phyloP scores from a whole-genome alignment of 2,888 invertebrate species.

The Tenthredo amoena region DNA sequence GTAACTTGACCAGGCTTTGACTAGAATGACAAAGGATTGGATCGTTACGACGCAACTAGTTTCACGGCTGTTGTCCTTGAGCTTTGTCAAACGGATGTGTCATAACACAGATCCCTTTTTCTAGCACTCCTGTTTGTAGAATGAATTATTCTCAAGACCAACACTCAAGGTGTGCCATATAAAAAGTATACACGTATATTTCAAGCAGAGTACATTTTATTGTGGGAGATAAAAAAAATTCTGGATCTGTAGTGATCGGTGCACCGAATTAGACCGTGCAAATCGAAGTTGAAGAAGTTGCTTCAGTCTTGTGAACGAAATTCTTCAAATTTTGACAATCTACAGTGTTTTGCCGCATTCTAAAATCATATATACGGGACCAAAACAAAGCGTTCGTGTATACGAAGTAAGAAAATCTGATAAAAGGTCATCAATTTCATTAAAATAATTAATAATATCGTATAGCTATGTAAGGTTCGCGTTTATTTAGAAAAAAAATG shows the following conservation, averaged over 20 bases:
- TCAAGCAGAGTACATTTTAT: neutral
- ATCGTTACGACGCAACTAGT: neutral
- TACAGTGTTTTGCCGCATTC: too few species aligned
- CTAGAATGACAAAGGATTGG: slow-evolving; percentile 71
- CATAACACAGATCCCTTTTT: neutral
- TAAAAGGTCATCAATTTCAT: neutral
- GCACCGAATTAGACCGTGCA: neutral
- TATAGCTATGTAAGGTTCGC: neutral
- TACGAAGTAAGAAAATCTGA: too few species aligned
- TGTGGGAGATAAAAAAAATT: neutral
- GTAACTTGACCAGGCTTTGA: slow-evolving; percentile 85
- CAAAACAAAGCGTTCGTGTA: too few species aligned
- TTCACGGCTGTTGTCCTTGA: neutral
- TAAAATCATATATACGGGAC: too few species aligned
- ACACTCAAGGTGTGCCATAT: too few species aligned
- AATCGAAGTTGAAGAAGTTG: neutral
- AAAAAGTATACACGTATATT: neutral
- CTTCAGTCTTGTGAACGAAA: neutral
- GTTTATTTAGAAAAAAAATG: neutral
- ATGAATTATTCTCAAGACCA: neutral
- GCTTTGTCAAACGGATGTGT: neutral
- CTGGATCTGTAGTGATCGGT: neutral
- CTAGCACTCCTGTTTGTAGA: neutral
- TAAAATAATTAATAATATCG: neutral
- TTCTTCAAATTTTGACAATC: neutral